These are phyloP conservation scores for Atherix ibis DNA, from an alignment of 2,888 invertebrate genomes.

Conservation along the genomic window DNA sequence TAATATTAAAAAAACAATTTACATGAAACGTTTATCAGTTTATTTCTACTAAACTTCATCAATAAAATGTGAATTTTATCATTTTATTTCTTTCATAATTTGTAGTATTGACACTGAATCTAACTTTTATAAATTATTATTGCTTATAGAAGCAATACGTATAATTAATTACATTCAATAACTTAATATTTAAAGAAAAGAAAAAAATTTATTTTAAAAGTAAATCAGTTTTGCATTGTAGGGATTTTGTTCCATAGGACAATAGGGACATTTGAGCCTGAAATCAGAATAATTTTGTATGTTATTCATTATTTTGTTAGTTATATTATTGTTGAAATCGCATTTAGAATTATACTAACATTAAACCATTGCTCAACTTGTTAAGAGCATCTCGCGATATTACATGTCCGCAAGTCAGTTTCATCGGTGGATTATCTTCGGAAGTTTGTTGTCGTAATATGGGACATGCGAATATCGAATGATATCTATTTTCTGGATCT, in stretches of 20 bases:
- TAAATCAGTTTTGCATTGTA: conserved; percentile 83
- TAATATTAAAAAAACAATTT: too few species aligned
- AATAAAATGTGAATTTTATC: too few species aligned
- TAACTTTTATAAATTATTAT: too few species aligned
- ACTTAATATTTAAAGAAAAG: too few species aligned
- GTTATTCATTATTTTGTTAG: not conserved
- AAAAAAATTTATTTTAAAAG: conserved; percentile 44
- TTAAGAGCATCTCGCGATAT: conserved; percentile 93
- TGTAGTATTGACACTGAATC: too few species aligned
- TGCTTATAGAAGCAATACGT: too few species aligned
- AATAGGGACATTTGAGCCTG: conserved; percentile 97
- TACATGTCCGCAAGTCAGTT: conserved; percentile 93
- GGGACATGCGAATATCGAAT: conserved; percentile 98
- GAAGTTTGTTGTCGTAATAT: conserved; percentile 93
- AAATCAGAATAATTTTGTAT: conserved; percentile 20
- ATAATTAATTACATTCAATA: too few species aligned
- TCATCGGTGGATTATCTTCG: conserved; percentile 93
- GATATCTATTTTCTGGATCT: conserved; percentile 79
- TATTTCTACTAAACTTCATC: too few species aligned
- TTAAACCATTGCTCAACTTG: conserved; percentile 83
- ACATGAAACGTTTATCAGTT: too few species aligned
- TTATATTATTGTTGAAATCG: not conserved
- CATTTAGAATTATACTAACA: conserved; percentile 41
- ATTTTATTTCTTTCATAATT: too few species aligned
- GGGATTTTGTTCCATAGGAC: conserved; percentile 91